Evolutionary conservation across 1,140 invertebrate species (phyloP).

Genomic region (Agrypnia vestita): DNA sequence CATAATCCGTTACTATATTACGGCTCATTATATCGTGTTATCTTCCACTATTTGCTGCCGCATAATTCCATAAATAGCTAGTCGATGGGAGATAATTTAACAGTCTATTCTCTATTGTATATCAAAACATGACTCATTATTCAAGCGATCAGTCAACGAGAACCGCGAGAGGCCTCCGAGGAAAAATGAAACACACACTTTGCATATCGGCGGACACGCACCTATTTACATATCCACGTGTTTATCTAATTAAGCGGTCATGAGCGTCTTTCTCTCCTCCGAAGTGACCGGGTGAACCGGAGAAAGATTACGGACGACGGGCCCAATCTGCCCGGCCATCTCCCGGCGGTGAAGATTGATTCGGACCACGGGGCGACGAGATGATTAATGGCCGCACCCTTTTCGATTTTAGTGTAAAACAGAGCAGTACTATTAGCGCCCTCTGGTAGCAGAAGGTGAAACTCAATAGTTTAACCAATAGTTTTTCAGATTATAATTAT

Average conservation of each 20-base stretch:
- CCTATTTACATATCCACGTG: slow-evolving; percentile 57
- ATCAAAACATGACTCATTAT: slow-evolving; percentile 61
- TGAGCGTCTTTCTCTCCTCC: slow-evolving; percentile 37
- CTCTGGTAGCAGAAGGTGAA: no score
- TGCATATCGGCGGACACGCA: slow-evolving; percentile 58
- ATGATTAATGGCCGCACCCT: slow-evolving; percentile 8
- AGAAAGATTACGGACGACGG: slow-evolving; percentile 10
- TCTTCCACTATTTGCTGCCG: slow-evolving; percentile 50
- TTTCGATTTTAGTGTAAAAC: neutral
- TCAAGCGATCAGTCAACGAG: slow-evolving; percentile 60
- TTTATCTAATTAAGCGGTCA: slow-evolving; percentile 58
- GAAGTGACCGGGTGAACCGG: neutral
- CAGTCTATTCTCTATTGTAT: slow-evolving; percentile 61
- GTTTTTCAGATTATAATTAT: no score
- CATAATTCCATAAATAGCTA: slow-evolving; percentile 60
- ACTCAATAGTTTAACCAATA: no score
- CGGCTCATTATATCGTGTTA: slow-evolving; percentile 44
- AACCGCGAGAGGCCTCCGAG: slow-evolving; percentile 55
- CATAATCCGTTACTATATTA: slow-evolving; percentile 50
- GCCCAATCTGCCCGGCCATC: neutral
- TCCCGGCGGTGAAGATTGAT: slow-evolving; percentile 13
- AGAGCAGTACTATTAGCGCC: no score
- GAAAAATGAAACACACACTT: slow-evolving; percentile 56
- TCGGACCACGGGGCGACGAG: slow-evolving; percentile 3
- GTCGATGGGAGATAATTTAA: slow-evolving; percentile 61